Evolutionary conservation across 2,113 vertebrate genomes (phyloP).

Genomic region (Lethenteron camtschaticum): DNA sequence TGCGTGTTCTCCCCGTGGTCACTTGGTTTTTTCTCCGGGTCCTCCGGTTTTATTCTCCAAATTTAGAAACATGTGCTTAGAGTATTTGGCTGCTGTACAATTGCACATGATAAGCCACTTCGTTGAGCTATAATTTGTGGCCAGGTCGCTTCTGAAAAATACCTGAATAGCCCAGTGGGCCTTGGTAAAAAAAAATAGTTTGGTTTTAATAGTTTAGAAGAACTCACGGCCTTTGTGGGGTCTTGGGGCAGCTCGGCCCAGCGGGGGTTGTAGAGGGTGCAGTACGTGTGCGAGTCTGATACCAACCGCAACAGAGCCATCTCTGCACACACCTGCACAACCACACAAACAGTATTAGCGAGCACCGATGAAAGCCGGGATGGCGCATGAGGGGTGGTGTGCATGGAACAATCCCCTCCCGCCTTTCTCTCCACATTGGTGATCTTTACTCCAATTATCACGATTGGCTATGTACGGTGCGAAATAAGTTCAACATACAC

Average conservation of each 20-base stretch:
- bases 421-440: too few relatives aligned
- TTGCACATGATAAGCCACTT: background rate
- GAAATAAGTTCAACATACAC: too few relatives aligned
- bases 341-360: background rate
- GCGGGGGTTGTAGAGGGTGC: slow-evolving; percentile 1
- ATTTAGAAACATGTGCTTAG: background rate
- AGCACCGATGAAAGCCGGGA: too few relatives aligned
- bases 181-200: background rate
- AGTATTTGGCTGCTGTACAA: background rate
- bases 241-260: slow-evolving; percentile 4
- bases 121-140: background rate
- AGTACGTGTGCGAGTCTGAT: background rate
- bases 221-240: background rate
- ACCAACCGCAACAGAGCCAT: background rate
- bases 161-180: background rate
- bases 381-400: too few relatives aligned
- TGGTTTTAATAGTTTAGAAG: background rate
- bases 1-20: too few relatives aligned
- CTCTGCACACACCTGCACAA: background rate
- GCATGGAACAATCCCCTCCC: too few relatives aligned
- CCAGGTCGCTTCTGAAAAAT: background rate
- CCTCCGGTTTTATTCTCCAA: too few relatives aligned
- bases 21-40: too few relatives aligned
- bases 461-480: too few relatives aligned
- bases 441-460: too few relatives aligned